These are phyloP conservation scores for Bombus soroeensis DNA, from an alignment of 1,140 invertebrate genomes.

Conservation along the genomic window DNA sequence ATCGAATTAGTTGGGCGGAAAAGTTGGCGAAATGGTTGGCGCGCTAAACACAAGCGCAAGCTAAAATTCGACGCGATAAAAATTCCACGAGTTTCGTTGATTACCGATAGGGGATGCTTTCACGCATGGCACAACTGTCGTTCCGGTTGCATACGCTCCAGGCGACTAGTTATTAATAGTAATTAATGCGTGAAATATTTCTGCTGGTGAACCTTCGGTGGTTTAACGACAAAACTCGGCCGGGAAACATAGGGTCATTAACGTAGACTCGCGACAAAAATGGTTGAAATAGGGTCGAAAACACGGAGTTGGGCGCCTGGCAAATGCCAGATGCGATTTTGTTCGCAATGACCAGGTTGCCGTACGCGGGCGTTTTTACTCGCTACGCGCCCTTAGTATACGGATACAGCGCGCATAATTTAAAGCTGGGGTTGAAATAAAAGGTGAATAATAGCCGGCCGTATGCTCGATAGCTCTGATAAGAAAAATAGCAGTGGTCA, in stretches of 20 bases:
- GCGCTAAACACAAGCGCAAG: too few species aligned
- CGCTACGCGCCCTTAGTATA: too few species aligned
- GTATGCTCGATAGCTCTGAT: neutral
- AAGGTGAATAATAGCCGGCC: neutral
- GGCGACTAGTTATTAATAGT: neutral
- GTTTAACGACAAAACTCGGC: neutral
- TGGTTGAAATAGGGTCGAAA: neutral
- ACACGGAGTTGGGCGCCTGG: neutral
- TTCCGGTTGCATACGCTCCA: too few species aligned
- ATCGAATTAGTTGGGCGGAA: too few species aligned
- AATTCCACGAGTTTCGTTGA: too few species aligned
- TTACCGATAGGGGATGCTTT: too few species aligned
- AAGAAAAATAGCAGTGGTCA: neutral
- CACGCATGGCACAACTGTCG: too few species aligned
- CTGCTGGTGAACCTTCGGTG: fast-evolving
- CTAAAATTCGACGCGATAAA: too few species aligned
- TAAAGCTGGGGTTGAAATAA: neutral
- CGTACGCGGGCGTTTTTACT: neutral
- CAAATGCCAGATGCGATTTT: neutral
- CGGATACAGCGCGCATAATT: neutral
- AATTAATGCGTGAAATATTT: neutral
- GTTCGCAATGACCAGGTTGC: too few species aligned
- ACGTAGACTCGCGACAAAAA: neutral
- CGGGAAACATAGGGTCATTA: neutral
- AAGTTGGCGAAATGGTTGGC: too few species aligned